phyloP scores from a whole-genome alignment of 2,888 invertebrate species.

The Octodonta nipae region DNA sequence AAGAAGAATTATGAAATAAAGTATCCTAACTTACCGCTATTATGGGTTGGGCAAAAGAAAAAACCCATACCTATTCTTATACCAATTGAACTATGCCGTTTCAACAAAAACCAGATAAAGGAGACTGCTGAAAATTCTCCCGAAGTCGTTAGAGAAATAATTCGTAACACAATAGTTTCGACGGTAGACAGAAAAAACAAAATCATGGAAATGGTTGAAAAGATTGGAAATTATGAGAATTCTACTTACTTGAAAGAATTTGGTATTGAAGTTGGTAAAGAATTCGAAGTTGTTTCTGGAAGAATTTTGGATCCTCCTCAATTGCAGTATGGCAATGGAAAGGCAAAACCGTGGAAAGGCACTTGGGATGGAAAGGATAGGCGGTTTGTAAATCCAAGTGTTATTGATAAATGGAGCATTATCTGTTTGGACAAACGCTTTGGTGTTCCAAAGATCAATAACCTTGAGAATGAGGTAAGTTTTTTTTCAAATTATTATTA shows the following conservation, averaged over 20 bases:
- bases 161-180: neutral
- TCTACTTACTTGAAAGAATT: slow-evolving; percentile 3
- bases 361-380: neutral
- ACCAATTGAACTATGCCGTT: slow-evolving; percentile 34
- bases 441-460: neutral
- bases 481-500: too few species aligned
- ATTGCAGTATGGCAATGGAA: neutral
- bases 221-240: slow-evolving; percentile 7
- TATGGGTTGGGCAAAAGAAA: slow-evolving; percentile 51
- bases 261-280: neutral
- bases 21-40: slow-evolving; percentile 62
- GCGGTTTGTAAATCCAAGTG: neutral
- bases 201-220: slow-evolving; percentile 8
- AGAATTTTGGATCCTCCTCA: slow-evolving; percentile 3
- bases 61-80: slow-evolving; percentile 65
- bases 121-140: neutral
- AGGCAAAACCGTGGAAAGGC: neutral
- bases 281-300: slow-evolving; percentile 2
- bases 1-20: slow-evolving; percentile 32
- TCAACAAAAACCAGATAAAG: slow-evolving; percentile 2
- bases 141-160: slow-evolving; percentile 3
- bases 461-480: slow-evolving; percentile 1
- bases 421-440: neutral
- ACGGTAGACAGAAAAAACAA: neutral
- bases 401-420: slow-evolving; percentile 1